Percentiles rank a stretch among this genome's conserved stretches.
phyloP scores from a whole-genome alignment of 2,113 vertebrate species.

The Pseudolaguvia tuberculata region DNA sequence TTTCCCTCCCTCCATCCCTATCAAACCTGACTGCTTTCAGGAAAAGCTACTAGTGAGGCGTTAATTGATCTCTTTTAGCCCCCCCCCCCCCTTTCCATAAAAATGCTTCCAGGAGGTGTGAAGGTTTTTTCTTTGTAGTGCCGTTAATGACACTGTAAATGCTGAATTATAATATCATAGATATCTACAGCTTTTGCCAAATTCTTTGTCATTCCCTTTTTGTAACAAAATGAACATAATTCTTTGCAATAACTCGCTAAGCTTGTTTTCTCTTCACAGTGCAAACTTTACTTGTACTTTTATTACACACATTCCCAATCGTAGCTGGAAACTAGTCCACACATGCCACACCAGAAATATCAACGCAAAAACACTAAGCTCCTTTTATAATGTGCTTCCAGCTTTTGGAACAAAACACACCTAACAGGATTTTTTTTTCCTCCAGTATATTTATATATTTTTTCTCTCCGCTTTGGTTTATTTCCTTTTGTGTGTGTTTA shows the following conservation, averaged over 20 bases:
- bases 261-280: slow-evolving; percentile 16
- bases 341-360: slow-evolving; percentile 3
- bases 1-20: not conserved
- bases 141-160: not conserved
- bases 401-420: slow-evolving; percentile 20
- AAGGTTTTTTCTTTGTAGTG: not conserved
- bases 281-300: slow-evolving; percentile 27
- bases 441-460: not conserved
- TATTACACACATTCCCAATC: slow-evolving; percentile 15
- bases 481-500: not conserved
- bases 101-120: not conserved
- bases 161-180: too few relatives aligned
- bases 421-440: not conserved
- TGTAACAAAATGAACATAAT: slow-evolving; percentile 2
- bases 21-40: not conserved
- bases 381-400: not conserved
- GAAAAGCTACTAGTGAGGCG: not conserved
- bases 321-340: not conserved
- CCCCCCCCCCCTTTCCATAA: not conserved
- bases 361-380: not conserved
- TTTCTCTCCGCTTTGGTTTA: slow-evolving; percentile 2
- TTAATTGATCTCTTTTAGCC: slow-evolving; percentile 1
- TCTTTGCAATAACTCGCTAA: slow-evolving; percentile 18
- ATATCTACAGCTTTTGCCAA: not conserved
- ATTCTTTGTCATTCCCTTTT: not conserved